Evolutionary conservation across 2,888 invertebrate species (phyloP), one percentile per base, ranked within the genome.

Genomic region (Seira ritae): DNA sequence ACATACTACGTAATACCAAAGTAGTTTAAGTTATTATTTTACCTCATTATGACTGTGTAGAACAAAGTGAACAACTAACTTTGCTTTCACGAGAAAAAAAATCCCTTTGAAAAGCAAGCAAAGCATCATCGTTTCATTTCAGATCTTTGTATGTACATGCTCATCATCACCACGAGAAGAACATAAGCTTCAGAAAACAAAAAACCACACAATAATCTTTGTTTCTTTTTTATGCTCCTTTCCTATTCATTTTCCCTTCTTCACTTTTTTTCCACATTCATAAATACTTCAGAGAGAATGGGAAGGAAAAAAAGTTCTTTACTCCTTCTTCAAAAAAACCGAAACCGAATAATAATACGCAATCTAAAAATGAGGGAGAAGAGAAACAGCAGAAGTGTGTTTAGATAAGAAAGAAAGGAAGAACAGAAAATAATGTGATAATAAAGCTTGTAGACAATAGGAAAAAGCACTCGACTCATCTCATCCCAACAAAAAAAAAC

Each of bases 261-360:
- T 22, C 73, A 46, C 76, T 65, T 82, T 77, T 77, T 74, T 69
- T n/a, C n/a, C n/a, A 78, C 78, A 77, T 78, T 83, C 83, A 83
- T 83, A 83, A 78, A 83, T 73, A 78, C 73, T 78, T 78, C 78
- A 78, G 42, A 12, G 12, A 42, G 77, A 66, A 83, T 83, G 74
- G 72, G 78, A 60, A 83, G 77, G 78, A 83, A 78, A 83, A 83
- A 72, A n/a, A n/a, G 73, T 62, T 70, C n/a, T 72, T 17, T 20
- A 46, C 70, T 69, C 62, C 71, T 76, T 81, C 37, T 70, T 66
- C 42, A 42, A 42, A 79, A 42, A 70, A 71, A 70, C 79, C 72
- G 72, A 79, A 79, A 77, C 20, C 42, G 31, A 60, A 68, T 71
- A 46, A 42, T n/a, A n/a, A n/a, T n/a, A n/a, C n/a, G 20, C 17